Evolutionary conservation across 1,140 invertebrate genomes (phyloP).

Genomic region (Drosophila rufa): DNA sequence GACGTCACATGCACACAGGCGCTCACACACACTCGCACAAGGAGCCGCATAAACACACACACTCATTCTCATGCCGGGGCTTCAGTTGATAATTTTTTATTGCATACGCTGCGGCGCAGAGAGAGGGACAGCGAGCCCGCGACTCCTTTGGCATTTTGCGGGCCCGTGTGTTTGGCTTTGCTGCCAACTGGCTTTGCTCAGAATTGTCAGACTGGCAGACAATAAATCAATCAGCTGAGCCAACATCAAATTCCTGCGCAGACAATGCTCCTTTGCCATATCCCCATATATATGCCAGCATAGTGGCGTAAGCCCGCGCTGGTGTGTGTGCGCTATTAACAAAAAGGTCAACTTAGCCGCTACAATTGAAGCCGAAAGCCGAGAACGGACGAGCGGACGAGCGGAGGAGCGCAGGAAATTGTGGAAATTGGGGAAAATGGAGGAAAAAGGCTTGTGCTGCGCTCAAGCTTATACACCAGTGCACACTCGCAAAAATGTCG

Average conservation of each 20-base stretch:
- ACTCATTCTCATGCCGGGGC: constrained; percentile 13
- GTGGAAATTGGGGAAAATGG: constrained; percentile 8
- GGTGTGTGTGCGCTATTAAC: constrained; percentile 60
- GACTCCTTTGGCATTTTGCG: constrained; percentile 67
- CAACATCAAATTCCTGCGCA: constrained; percentile 75
- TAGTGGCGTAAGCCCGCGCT: constrained; percentile 16
- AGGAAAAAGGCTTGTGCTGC: constrained; percentile 42
- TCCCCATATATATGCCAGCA: constrained; percentile 23
- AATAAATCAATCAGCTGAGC: constrained; percentile 82
- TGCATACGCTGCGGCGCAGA: constrained; percentile 65
- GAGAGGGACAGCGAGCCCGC: not conserved
- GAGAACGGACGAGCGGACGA: not conserved
- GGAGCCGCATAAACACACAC: constrained; percentile 5
- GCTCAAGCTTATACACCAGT: constrained; percentile 36
- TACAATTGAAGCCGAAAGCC: constrained; percentile 56
- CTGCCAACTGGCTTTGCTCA: constrained; percentile 50
- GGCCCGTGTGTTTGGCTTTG: constrained; percentile 44
- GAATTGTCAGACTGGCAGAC: constrained; percentile 59
- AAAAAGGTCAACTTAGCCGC: constrained; percentile 70
- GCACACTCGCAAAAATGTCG: constrained; percentile 11
- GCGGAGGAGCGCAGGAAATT: not conserved
- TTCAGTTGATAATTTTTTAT: constrained; percentile 64
- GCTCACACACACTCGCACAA: constrained; percentile 25
- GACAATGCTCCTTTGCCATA: constrained; percentile 49
- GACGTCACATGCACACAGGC: constrained; percentile 71